These are phyloP conservation scores for Drusus annulatus DNA, from an alignment of 1,140 invertebrate genomes.

Conservation along the genomic window DNA sequence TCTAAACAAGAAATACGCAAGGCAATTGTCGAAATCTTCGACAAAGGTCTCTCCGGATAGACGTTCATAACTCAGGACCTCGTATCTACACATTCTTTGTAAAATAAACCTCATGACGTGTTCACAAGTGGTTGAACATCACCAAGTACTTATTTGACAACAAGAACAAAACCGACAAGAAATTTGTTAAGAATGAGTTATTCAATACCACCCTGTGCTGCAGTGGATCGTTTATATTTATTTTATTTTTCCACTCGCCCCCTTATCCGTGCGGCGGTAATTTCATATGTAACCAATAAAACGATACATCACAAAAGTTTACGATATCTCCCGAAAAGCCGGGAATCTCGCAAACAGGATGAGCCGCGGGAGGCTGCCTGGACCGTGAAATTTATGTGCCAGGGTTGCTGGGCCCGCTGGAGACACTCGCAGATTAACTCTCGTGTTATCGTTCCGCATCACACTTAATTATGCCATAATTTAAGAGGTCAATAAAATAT, in stretches of 20 bases:
- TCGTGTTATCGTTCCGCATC: slow-evolving; percentile 46
- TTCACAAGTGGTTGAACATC: too few relatives aligned
- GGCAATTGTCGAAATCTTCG: too few relatives aligned
- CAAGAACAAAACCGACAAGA: too few relatives aligned
- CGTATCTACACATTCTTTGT: too few relatives aligned
- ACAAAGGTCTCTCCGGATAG: too few relatives aligned
- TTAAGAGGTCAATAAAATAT: slow-evolving; percentile 40
- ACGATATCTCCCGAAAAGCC: slow-evolving; percentile 56
- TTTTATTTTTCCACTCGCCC: slow-evolving; percentile 48
- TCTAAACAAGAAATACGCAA: too few relatives aligned
- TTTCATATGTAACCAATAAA: slow-evolving; percentile 59
- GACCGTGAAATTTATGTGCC: slow-evolving; percentile 57
- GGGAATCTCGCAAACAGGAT: slow-evolving; percentile 58
- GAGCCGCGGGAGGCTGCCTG: slow-evolving; percentile 47
- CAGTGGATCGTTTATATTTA: slow-evolving; percentile 53
- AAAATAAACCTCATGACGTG: too few relatives aligned
- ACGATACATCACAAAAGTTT: slow-evolving; percentile 60
- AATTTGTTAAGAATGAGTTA: background rate
- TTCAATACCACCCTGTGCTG: slow-evolving; percentile 20
- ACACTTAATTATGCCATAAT: slow-evolving; percentile 51
- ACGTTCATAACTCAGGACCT: too few relatives aligned
- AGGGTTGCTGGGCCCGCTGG: background rate
- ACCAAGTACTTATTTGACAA: too few relatives aligned
- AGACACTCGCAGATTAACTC: slow-evolving; percentile 51
- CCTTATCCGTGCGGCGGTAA: slow-evolving; percentile 39